Evolutionary conservation across 2,113 vertebrate genomes (phyloP).

Genomic region (Melanerpes formicivorus): DNA sequence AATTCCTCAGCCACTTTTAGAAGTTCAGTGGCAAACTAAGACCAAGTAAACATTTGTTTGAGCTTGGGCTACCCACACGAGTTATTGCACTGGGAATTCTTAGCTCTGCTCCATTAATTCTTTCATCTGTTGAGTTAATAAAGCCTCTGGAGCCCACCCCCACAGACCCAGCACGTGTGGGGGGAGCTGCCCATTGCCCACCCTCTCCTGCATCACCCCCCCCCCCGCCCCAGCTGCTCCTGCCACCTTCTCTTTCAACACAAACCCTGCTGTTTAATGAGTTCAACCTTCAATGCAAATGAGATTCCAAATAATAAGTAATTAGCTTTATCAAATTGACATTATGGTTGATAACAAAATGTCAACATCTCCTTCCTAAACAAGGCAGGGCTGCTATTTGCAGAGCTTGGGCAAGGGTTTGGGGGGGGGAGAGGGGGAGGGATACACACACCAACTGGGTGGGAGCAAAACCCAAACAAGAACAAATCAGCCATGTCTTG

Average conservation of each 20-base stretch:
- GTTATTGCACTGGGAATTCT: background rate
- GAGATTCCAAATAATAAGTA: constrained; percentile 31
- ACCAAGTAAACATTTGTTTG: background rate
- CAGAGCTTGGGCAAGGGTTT: background rate
- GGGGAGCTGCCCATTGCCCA: background rate
- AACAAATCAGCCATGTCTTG: fast-evolving
- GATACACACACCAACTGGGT: background rate
- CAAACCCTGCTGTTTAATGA: background rate
- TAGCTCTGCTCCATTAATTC: background rate
- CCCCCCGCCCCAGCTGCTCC: background rate
- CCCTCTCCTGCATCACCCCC: background rate
- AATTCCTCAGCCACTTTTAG: background rate
- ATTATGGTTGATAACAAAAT: background rate
- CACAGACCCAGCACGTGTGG: fast-evolving
- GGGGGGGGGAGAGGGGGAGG: too few species aligned
- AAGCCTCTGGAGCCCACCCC: background rate
- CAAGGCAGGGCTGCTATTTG: constrained; percentile 16
- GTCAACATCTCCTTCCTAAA: constrained; percentile 16
- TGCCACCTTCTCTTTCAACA: background rate
- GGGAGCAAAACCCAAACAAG: background rate
- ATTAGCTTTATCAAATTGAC: constrained; percentile 40
- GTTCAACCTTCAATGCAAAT: background rate
- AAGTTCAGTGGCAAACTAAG: background rate
- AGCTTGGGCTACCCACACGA: background rate
- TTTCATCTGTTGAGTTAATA: background rate